These are phyloP conservation scores for Physocephala rufipes DNA, from an alignment of 2,888 invertebrate species.

Conservation along the genomic window DNA sequence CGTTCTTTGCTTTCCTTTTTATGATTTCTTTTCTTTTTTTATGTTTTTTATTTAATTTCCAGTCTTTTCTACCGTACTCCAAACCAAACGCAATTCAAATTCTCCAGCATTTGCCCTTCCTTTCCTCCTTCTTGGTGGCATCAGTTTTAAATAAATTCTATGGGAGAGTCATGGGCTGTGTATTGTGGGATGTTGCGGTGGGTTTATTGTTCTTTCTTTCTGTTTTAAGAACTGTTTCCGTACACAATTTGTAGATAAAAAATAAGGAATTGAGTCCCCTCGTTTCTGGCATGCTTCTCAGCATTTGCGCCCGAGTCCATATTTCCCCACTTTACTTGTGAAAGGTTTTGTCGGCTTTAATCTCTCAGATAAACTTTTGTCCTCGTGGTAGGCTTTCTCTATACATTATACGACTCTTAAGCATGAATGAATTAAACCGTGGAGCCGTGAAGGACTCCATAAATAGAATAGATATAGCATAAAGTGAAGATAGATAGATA, in stretches of 20 bases:
- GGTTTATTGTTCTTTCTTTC: not conserved
- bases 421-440: not conserved
- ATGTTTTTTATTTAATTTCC: not conserved
- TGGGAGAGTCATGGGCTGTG: not conserved
- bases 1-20: too few species aligned
- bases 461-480: not conserved
- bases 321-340: not conserved
- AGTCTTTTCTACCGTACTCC: not conserved
- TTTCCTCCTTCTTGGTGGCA: not conserved
- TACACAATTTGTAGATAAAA: not conserved
- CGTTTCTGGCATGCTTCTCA: too few species aligned
- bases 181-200: not conserved
- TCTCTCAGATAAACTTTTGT: not conserved
- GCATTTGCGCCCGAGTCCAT: not conserved
- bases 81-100: not conserved
- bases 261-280: not conserved
- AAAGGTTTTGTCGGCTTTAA: slow-evolving; percentile 7
- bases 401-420: not conserved
- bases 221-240: not conserved
- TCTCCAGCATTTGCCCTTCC: not conserved
- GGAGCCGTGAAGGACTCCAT: not conserved
- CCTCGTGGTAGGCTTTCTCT: not conserved
- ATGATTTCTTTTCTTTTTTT: not conserved
- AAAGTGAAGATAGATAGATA: not conserved
- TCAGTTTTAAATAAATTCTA: slow-evolving; percentile 8